phyloP scores from a whole-genome alignment of 92 coral and sea anemone species.

The Porites lobata region DNA sequence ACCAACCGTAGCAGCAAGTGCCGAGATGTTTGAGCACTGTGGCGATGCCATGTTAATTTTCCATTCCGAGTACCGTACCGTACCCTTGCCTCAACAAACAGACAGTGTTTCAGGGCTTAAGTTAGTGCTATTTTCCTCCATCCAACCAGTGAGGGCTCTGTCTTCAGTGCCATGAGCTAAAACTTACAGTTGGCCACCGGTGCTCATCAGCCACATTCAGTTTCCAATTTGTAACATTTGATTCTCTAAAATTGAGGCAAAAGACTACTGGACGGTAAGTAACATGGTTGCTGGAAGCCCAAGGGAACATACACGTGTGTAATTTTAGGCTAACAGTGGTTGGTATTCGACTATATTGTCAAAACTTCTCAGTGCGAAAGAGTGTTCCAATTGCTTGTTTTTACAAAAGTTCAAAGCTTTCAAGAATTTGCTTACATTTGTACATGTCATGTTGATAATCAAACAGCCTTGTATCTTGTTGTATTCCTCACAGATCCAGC shows the following conservation, averaged over 20 bases:
- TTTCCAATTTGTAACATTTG: conserved; percentile 47
- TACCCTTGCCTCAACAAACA: conserved; percentile 53
- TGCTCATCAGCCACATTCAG: conserved; percentile 52
- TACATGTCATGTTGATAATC: too few relatives aligned
- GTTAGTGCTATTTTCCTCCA: conserved; percentile 46
- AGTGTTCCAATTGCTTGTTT: too few relatives aligned
- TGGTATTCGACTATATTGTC: background rate
- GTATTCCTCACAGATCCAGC: too few relatives aligned
- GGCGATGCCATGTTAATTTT: conserved; percentile 45
- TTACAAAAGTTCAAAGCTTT: too few relatives aligned
- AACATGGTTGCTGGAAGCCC: conserved; percentile 39
- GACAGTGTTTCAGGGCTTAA: conserved; percentile 52
- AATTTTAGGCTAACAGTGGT: background rate
- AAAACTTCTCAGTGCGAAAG: too few relatives aligned
- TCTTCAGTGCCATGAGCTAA: conserved; percentile 47
- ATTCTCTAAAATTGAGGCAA: conserved; percentile 54
- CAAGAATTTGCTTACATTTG: too few relatives aligned
- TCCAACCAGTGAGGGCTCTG: conserved; percentile 47
- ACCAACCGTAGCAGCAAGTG: conserved; percentile 65
- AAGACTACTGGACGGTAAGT: conserved; percentile 41
- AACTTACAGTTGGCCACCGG: conserved; percentile 54
- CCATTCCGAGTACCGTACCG: conserved; percentile 39
- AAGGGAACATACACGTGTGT: background rate
- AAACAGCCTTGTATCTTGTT: too few relatives aligned
- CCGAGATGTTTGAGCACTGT: conserved; percentile 54